Evolutionary conservation across 2,888 invertebrate species (phyloP).

Genomic region (Drosophila borborema): DNA sequence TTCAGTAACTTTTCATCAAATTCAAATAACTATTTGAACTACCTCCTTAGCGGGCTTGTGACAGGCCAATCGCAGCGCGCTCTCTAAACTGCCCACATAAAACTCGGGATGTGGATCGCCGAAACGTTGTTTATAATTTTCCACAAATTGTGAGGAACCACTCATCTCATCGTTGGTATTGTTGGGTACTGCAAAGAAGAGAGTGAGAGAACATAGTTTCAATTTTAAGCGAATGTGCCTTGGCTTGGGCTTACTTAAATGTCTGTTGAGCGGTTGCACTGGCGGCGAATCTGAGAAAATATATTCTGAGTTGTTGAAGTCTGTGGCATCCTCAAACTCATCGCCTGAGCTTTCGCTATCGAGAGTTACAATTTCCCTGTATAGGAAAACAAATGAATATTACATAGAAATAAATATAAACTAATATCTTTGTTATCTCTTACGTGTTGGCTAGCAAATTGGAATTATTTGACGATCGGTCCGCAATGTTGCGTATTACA

Average conservation of each 20-base stretch:
- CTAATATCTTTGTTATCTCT: conserved; percentile 3
- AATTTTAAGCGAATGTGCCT: background rate
- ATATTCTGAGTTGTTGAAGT: conserved; percentile 94
- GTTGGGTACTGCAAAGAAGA: conserved; percentile 90
- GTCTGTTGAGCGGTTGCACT: conserved; percentile 89
- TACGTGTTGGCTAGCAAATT: conserved; percentile 74
- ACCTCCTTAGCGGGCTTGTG: conserved; percentile 96
- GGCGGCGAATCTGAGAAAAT: conserved; percentile 92
- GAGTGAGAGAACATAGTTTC: background rate
- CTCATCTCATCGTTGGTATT: conserved; percentile 93
- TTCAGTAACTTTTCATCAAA: background rate
- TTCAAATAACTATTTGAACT: conserved; percentile 62
- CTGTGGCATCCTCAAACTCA: conserved; percentile 94
- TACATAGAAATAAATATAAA: background rate
- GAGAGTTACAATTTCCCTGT: conserved; percentile 74
- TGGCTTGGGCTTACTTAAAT: conserved; percentile 88
- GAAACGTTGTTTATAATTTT: conserved; percentile 91
- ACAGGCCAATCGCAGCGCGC: conserved; percentile 96
- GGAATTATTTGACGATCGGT: conserved; percentile 75
- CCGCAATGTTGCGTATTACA: conserved; percentile 77
- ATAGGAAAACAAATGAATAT: conserved; percentile 7
- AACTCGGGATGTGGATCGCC: conserved; percentile 95
- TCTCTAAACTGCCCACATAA: conserved; percentile 95
- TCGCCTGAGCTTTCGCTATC: conserved; percentile 90
- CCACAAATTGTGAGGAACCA: conserved; percentile 94